Base-by-base conservation (phyloP, 2,113 vertebrate genomes). In the Calidris pugnax region DNA sequence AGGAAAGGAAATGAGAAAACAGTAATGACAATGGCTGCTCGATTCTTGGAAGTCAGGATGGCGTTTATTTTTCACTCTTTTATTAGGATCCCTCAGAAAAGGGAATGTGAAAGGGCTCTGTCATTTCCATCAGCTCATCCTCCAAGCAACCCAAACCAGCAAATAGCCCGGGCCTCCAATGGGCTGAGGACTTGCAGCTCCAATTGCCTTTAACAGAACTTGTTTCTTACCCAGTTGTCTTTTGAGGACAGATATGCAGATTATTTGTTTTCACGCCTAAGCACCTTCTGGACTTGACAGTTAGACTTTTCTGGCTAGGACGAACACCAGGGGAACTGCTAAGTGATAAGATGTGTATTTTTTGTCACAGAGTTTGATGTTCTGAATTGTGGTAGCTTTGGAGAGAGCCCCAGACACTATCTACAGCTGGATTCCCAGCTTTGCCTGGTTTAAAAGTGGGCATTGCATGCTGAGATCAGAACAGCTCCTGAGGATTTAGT, bases 1-100 rank as follows among this genome's bases (percentile, higher is more conserved):
- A 95, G 72, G 84, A 95, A 81, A 47, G 60, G 66, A 95, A 91
- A 95, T 66, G 77, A 93, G 84, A 72, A 85, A 93, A 95, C 67
- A 69, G n/a, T 50, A 89, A 67, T 66, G 59, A 62, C 53, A 73
- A 69, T 28, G 69, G 68, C 53, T 67, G n/a, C 3, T n/a, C 71
- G 30, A 6, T 63, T 95, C 66, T 84, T 85, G 59, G 76, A 94
- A 77, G 57, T 35, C 7, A 8, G 66, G 47, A 50, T 87, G 39
- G 33, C 48, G 77, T 68, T 90, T 90, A 51, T 22, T 24, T 95
- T 86, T 95, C 11, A 22, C 20, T 66, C 56, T 55, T 83, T 77
- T 57, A 82, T 78, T 66, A 33, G 67, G 50, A 62, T 53, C 24
- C 20, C 24, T 48, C 30, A 26, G 27, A 85, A 87, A 87, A 66